A percentile compares a stretch with the other conserved stretches of the same genome.
Evolutionary conservation across 2,113 vertebrate species (phyloP).

Genomic region (Cynocephalus volans): DNA sequence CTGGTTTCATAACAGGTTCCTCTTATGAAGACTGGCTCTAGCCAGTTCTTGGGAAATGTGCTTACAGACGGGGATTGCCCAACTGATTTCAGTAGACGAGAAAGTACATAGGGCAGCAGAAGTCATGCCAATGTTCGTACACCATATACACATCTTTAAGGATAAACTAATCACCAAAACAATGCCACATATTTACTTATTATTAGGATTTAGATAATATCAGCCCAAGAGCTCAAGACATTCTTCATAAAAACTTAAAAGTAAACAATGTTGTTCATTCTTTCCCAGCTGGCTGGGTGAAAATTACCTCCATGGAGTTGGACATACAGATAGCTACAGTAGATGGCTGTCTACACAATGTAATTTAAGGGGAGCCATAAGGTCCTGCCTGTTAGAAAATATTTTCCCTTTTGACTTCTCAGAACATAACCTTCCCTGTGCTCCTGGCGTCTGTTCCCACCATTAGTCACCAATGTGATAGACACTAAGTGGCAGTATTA

Average conservation of each 20-base stretch:
- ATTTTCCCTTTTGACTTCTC: slow-evolving; percentile 54
- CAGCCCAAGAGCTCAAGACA: slow-evolving; percentile 55
- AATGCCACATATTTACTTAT: slow-evolving; percentile 36
- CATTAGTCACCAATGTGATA: slow-evolving; percentile 21
- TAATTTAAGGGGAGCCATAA: slow-evolving; percentile 32
- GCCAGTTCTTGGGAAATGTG: slow-evolving; percentile 79
- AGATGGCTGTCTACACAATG: slow-evolving; percentile 37
- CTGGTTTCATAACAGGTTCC: slow-evolving; percentile 82
- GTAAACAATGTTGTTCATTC: slow-evolving; percentile 67
- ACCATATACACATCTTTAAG: not conserved
- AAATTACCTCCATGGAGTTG: not conserved
- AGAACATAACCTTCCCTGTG: not conserved
- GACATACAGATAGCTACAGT: not conserved
- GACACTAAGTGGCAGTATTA: not conserved
- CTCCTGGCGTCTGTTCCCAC: not conserved
- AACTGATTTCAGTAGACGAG: slow-evolving; percentile 73
- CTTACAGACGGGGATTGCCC: slow-evolving; percentile 79
- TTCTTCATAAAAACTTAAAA: slow-evolving; percentile 62
- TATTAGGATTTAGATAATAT: slow-evolving; percentile 43
- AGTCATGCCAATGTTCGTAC: slow-evolving; percentile 45
- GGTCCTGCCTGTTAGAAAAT: slow-evolving; percentile 46
- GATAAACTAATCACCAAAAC: slow-evolving; percentile 45
- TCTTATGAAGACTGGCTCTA: slow-evolving; percentile 79
- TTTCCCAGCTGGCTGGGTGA: slow-evolving; percentile 58
- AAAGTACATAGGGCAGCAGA: slow-evolving; percentile 65